Evolutionary conservation across 1,140 invertebrate genomes (phyloP).

Genomic region (Drosophila burlai): DNA sequence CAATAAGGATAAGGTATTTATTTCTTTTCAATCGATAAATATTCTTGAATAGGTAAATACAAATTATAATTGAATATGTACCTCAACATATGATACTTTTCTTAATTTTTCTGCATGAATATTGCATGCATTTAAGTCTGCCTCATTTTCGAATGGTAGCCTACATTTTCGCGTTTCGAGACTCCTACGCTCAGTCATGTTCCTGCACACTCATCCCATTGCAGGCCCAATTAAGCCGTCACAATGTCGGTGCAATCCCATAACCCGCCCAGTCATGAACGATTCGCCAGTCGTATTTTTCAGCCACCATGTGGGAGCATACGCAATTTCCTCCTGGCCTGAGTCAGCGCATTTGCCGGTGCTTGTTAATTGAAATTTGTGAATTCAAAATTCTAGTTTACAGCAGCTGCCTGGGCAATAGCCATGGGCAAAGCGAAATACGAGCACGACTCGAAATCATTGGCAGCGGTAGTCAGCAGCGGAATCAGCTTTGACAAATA

Average conservation of each 20-base stretch:
- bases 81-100: neutral
- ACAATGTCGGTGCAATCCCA: conserved; percentile 36
- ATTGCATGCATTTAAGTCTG: neutral
- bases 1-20: neutral
- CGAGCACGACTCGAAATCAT: conserved; percentile 10
- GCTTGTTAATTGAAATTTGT: conserved; percentile 77
- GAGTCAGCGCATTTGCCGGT: conserved; percentile 65
- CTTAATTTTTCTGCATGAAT: neutral
- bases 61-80: conserved; percentile 1
- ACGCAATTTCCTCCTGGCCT: conserved; percentile 27
- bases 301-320: conserved; percentile 23
- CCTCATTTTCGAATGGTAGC: conserved; percentile 45
- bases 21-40: neutral
- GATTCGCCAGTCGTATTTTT: conserved; percentile 45
- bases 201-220: conserved; percentile 15
- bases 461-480: conserved; percentile 1
- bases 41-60: neutral
- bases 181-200: neutral
- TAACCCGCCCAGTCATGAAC: conserved; percentile 35
- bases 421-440: conserved; percentile 28
- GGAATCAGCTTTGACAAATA: conserved; percentile 58
- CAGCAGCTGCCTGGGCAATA: conserved; percentile 63
- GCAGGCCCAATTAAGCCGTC: conserved; percentile 47
- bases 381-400: conserved; percentile 74
- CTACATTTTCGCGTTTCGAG: conserved; percentile 60